Evolutionary conservation across 2,113 vertebrate genomes (phyloP), one percentile per base, ranked within the genome.

Genomic region (Lagenorhynchus albirostris): DNA sequence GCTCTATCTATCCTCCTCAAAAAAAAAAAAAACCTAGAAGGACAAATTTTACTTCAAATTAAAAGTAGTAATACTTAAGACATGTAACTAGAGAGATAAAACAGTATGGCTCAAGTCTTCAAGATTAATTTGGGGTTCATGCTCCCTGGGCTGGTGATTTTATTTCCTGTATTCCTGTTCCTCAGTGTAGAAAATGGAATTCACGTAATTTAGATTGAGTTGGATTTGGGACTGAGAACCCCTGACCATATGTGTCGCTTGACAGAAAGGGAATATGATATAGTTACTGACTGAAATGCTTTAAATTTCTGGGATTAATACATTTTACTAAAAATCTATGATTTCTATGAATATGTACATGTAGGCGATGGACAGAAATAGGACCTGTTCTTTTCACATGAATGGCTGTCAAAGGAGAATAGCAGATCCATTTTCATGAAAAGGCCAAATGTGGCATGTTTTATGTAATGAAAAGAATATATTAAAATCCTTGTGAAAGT

Each of bases 401-500:
- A 98, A 97, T 95, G 65, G n/a, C 53, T 98, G 94, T 76, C 94
- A 97, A 50, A 94, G 62, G 70, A 97, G 93, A 97, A 93, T 96
- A 94, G 71, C 21, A 97, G 62, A 62, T 97, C 29, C 58, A 70
- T 85, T 98, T 97, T 92, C 92, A 96, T 63, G 94, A 94, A 95
- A 98, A 98, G 85, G 60, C 84, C 73, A 97, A 93, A 98, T 94
- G 89, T 7, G 33, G 85, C 89, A 97, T 96, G 71, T 93, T 95
- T 92, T 65, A 97, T 41, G 87, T 74, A 55, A 97, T 98, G 77
- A 95, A 97, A 96, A 92, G 82, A 97, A 96, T 88, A 94, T 62
- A 98, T 96, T 98, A 95, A 96, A 97, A 98, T 83, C 58, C 68
- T 74, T 50, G 0, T 81, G 65, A 94, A 96, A 97, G 98, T 97